Conservation (phyloP, 1,140 invertebrate species). For the Pseudomyrmex flavicornis region DNA sequence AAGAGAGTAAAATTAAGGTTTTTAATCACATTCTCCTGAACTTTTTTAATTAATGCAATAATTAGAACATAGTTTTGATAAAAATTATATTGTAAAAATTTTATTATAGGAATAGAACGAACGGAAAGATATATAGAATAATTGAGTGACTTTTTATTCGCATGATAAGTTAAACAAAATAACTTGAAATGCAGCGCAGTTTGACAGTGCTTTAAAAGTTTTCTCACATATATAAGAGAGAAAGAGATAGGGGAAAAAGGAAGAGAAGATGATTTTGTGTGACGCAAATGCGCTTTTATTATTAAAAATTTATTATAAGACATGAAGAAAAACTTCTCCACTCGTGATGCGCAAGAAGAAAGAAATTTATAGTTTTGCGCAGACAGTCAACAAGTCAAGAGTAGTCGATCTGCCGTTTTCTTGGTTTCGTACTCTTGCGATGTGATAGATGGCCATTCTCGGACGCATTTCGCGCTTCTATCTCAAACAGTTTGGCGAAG, state of each 20-base stretch:
- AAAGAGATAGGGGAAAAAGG: too few relatives aligned
- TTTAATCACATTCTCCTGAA: background rate
- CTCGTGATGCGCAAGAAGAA: background rate
- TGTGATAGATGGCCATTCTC: conserved; percentile 62
- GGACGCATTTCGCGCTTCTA: conserved; percentile 14
- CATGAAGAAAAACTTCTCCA: conserved; percentile 13
- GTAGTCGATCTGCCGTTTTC: conserved; percentile 50
- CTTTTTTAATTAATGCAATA: conserved; percentile 6
- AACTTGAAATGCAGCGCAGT: conserved; percentile 24
- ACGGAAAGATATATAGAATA: conserved; percentile 33
- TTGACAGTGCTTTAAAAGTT: conserved; percentile 19
- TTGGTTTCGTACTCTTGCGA: conserved; percentile 1
- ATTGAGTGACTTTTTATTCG: background rate
- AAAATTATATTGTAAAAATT: too few relatives aligned
- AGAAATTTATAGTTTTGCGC: conserved; percentile 35
- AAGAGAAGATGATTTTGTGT: conserved; percentile 32
- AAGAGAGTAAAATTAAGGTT: background rate
- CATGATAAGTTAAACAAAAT: conserved; percentile 43
- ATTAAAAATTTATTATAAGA: conserved; percentile 33
- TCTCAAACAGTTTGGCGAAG: conserved; percentile 39
- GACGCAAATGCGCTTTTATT: conserved; percentile 27
- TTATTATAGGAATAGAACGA: conserved; percentile 16
- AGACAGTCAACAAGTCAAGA: conserved; percentile 70
- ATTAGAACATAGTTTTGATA: conserved; percentile 19
- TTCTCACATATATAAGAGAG: background rate